phyloP scores from a whole-genome alignment of 2,797 vertebrate genomes.

The Pipistrellus pipistrellus region DNA sequence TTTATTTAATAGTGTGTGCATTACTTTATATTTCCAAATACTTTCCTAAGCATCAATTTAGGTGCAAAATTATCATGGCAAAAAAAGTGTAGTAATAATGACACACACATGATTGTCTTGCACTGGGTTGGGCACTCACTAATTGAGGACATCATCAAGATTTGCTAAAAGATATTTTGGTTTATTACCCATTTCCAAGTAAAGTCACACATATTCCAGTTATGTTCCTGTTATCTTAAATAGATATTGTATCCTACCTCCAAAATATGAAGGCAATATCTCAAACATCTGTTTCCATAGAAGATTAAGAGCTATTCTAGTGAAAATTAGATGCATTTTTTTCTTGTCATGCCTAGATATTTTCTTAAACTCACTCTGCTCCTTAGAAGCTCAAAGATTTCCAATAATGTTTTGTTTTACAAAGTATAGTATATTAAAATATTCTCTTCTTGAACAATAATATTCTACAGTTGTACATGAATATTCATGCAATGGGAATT shows the following conservation, averaged over 20 bases:
- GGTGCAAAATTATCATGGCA: not conserved
- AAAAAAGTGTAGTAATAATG: not conserved
- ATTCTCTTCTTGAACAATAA: not conserved
- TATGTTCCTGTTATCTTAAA: not conserved
- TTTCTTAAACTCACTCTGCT: constrained; percentile 9
- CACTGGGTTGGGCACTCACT: not conserved
- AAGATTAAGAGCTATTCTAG: not conserved
- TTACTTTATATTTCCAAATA: not conserved
- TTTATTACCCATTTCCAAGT: constrained; percentile 12
- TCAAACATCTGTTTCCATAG: constrained; percentile 21
- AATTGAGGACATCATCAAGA: not conserved
- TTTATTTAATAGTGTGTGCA: not conserved
- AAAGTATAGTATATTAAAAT: constrained; percentile 32
- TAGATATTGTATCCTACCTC: not conserved
- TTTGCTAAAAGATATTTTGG: not conserved
- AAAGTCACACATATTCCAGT: not conserved
- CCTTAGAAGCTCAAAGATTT: not conserved
- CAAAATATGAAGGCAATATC: constrained; percentile 36
- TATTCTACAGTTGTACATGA: constrained; percentile 16
- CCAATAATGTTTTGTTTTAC: not conserved
- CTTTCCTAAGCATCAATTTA: constrained; percentile 40
- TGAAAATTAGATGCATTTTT: constrained; percentile 33
- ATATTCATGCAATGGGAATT: constrained; percentile 15
- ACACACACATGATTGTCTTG: not conserved
- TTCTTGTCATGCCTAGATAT: not conserved